A percentile compares a stretch with the other conserved stretches of the same genome.
Conservation (phyloP, 37 sponge, comb jelly and placozoan genomes). For the Bolinopsis microptera region DNA sequence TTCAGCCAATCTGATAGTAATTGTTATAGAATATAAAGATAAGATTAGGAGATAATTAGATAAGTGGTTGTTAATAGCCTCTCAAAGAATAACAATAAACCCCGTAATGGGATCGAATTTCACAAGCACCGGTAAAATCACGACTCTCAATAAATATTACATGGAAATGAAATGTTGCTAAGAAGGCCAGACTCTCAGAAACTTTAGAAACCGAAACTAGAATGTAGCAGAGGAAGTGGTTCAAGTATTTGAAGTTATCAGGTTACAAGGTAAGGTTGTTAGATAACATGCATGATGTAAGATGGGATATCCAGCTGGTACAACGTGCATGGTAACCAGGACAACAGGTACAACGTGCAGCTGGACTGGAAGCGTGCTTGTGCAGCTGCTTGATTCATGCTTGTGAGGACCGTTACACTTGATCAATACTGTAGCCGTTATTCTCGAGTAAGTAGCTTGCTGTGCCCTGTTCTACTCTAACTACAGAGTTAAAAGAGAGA, state of each 20-base stretch:
- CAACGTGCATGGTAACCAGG: too few relatives aligned
- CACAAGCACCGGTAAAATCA: too few relatives aligned
- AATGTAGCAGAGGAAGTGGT: not conserved
- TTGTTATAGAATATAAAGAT: too few relatives aligned
- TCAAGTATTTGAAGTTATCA: not conserved
- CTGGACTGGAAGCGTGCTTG: not conserved
- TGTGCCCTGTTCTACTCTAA: not conserved
- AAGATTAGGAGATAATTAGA: too few relatives aligned
- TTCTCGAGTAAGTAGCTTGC: not conserved
- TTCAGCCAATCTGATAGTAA: too few relatives aligned
- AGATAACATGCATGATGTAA: not conserved
- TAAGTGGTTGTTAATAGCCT: too few relatives aligned
- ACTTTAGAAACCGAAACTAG: not conserved
- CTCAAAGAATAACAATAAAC: too few relatives aligned
- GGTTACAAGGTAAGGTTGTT: not conserved
- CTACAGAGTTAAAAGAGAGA: not conserved
- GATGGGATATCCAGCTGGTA: not conserved
- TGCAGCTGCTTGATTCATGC: not conserved
- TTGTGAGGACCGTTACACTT: not conserved
- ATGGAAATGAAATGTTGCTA: too few relatives aligned
- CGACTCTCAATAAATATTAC: too few relatives aligned
- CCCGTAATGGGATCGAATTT: too few relatives aligned
- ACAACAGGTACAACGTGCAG: too few relatives aligned
- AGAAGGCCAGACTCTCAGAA: too few relatives aligned
- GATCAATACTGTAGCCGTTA: not conserved